Evolutionary conservation across 2,888 invertebrate species (phyloP).

Genomic region (Lypha dubia): DNA sequence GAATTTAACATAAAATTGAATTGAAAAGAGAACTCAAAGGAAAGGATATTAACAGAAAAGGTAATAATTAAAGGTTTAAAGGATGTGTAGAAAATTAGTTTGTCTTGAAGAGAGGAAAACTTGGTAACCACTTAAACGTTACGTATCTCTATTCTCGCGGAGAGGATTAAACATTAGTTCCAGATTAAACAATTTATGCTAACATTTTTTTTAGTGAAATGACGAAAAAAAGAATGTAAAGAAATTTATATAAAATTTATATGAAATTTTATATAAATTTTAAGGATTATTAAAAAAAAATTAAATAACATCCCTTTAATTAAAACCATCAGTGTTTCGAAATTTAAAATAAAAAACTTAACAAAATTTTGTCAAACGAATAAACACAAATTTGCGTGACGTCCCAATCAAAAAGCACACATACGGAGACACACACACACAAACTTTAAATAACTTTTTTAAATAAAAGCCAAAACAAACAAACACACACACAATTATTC

Average conservation of each 20-base stretch:
- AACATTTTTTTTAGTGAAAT: no score
- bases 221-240: no score
- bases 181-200: no score
- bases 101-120: neutral
- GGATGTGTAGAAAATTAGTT: no score
- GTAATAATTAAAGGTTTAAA: no score
- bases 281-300: neutral
- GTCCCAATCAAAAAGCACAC: neutral
- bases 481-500: conserved; percentile 9
- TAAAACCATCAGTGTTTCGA: neutral
- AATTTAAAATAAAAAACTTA: conserved; percentile 21
- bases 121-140: no score
- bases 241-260: no score
- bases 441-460: conserved; percentile 24
- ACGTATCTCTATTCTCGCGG: no score
- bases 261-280: neutral
- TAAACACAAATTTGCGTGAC: conserved; percentile 66
- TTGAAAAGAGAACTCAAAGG: no score
- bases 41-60: no score
- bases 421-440: neutral
- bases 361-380: conserved; percentile 49
- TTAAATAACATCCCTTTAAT: conserved; percentile 4
- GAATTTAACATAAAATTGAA: no score
- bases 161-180: no score
- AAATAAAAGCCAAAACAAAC: conserved; percentile 32